These are phyloP conservation scores for Melanargia galathea DNA, from an alignment of 2,888 invertebrate genomes.

Conservation along the genomic window DNA sequence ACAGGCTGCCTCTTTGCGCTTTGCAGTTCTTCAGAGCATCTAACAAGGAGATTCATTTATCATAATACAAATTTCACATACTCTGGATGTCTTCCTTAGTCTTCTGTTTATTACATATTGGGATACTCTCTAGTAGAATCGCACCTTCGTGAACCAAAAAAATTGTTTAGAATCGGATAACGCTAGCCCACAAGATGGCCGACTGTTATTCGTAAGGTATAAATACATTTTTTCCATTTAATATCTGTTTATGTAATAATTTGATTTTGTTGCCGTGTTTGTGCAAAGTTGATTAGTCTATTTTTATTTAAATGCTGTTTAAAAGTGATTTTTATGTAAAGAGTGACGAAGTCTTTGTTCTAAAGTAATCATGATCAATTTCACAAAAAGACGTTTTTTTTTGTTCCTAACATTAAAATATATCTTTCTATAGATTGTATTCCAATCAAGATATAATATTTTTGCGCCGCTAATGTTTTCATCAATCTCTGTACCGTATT, in stretches of 20 bases:
- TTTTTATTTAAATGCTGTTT: constrained; percentile 42
- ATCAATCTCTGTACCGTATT: background rate
- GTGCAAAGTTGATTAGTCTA: constrained; percentile 43
- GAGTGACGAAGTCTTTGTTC: constrained; percentile 66
- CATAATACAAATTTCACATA: constrained; percentile 52
- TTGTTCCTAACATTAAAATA: constrained; percentile 13
- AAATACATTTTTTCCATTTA: constrained; percentile 60
- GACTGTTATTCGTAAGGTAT: constrained; percentile 81
- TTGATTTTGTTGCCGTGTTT: constrained; percentile 36
- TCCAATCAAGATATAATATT: constrained; percentile 9
- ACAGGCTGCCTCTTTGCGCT: constrained; percentile 66
- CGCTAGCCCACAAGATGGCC: constrained; percentile 82
- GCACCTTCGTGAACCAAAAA: constrained; percentile 62
- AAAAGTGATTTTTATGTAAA: constrained; percentile 36
- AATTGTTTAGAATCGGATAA: constrained; percentile 72
- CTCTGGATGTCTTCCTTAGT: constrained; percentile 52
- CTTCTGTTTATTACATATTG: constrained; percentile 48
- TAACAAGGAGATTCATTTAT: constrained; percentile 54
- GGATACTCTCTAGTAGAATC: constrained; percentile 52
- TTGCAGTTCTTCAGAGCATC: constrained; percentile 64
- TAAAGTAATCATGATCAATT: constrained; percentile 37
- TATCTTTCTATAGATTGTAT: background rate
- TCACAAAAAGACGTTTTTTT: constrained; percentile 22
- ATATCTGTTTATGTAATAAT: constrained; percentile 35
- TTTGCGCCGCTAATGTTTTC: background rate